phyloP scores from a whole-genome alignment of 2,113 vertebrate species.

The Anolis carolinensis region DNA sequence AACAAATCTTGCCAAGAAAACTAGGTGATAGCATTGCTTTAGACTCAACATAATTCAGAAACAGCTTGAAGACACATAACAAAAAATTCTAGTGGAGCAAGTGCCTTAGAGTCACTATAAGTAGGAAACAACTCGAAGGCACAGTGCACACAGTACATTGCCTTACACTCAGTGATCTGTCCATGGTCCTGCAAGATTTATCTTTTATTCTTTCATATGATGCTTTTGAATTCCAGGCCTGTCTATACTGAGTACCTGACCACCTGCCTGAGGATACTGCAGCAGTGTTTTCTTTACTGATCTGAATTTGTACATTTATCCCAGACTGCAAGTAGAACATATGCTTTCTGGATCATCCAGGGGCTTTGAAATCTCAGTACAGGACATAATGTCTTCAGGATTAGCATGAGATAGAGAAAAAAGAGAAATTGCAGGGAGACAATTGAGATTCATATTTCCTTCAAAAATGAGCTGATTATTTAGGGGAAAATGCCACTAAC shows the following conservation, averaged over 20 bases:
- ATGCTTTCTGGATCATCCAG: background rate
- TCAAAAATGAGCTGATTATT: background rate
- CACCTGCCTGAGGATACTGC: background rate
- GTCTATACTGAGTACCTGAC: background rate
- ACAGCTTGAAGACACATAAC: no score
- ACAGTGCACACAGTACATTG: no score
- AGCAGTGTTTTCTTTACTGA: background rate
- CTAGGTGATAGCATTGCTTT: no score
- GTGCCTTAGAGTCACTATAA: background rate
- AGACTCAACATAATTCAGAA: no score
- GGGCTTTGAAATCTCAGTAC: background rate
- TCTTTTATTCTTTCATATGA: background rate
- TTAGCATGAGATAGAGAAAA: background rate
- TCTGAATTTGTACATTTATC: background rate
- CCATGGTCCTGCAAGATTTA: background rate
- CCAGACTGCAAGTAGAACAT: background rate
- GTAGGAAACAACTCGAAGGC: no score
- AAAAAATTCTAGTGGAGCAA: background rate
- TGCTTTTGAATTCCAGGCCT: background rate
- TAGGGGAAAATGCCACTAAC: background rate
- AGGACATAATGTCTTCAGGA: background rate
- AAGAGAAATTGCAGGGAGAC: background rate
- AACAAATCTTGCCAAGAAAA: no score
- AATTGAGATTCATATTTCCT: slow-evolving; percentile 6
- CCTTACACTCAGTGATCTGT: background rate